These are phyloP conservation scores for Oxyscelio sp. DNA, from an alignment of 2,888 invertebrate genomes.

Conservation along the genomic window DNA sequence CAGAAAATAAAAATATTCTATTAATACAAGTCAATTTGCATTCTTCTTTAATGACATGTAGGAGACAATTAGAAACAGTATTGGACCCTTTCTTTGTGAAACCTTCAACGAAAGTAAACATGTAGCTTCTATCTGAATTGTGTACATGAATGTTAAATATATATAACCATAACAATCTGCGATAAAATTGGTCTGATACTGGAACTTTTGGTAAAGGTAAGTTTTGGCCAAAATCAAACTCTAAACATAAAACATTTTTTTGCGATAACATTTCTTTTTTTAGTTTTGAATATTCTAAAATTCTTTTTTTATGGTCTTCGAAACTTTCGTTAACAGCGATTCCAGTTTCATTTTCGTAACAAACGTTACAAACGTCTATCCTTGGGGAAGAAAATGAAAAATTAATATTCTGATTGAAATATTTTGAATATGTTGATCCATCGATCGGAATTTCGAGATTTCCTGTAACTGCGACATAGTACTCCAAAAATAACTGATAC, in stretches of 20 bases:
- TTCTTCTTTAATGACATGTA: constrained; percentile 37
- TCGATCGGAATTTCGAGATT: constrained; percentile 1
- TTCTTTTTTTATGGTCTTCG: neutral
- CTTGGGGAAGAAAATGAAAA: constrained; percentile 12
- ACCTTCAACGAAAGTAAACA: constrained; percentile 57
- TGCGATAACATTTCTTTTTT: neutral
- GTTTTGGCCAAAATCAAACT: constrained; percentile 60
- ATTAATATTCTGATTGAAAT: constrained; percentile 36
- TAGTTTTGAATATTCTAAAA: neutral
- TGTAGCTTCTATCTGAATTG: constrained; percentile 52
- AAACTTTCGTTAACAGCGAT: neutral
- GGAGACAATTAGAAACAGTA: constrained; percentile 36
- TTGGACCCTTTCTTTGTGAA: constrained; percentile 50
- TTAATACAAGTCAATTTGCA: neutral
- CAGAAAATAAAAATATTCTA: constrained; percentile 38
- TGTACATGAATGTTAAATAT: constrained; percentile 60
- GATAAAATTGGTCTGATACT: constrained; percentile 48
- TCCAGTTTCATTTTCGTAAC: constrained; percentile 1
- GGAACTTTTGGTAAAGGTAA: constrained; percentile 60
- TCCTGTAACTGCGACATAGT: constrained; percentile 8
- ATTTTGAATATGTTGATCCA: constrained; percentile 23
- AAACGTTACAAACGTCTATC: constrained; percentile 22
- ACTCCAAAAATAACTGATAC: constrained; percentile 25
- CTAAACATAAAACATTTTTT: neutral
- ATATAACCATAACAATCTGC: constrained; percentile 47